A percentile compares a stretch with the other conserved stretches of the same genome.
phyloP scores from a whole-genome alignment of 2,888 invertebrate genomes.

The Tyria jacobaeae region DNA sequence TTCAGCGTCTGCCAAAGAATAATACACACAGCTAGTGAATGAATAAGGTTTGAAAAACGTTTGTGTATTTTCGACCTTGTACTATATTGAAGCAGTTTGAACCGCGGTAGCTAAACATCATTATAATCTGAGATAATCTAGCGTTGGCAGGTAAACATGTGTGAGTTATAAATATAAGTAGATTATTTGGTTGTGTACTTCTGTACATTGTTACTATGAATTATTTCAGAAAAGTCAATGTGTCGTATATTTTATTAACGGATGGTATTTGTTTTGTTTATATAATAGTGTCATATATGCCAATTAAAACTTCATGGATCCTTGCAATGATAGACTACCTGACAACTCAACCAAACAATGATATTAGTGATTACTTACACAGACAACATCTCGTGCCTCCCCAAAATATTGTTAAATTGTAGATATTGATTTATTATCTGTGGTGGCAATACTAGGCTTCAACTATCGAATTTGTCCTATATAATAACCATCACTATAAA shows the following conservation, averaged over 20 bases:
- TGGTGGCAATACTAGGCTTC: too few relatives aligned
- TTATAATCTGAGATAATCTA: constrained; percentile 21
- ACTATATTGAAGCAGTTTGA: constrained; percentile 7
- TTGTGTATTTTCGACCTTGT: not conserved
- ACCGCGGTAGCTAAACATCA: constrained; percentile 9
- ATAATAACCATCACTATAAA: too few relatives aligned
- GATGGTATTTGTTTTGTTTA: not conserved
- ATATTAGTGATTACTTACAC: too few relatives aligned
- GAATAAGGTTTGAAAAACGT: not conserved
- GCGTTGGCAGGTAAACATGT: constrained; percentile 19
- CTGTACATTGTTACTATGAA: constrained; percentile 2
- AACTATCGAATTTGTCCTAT: too few relatives aligned
- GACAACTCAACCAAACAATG: too few relatives aligned
- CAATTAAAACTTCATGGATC: too few relatives aligned
- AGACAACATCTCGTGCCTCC: too few relatives aligned
- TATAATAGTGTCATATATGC: too few relatives aligned
- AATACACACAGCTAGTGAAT: not conserved
- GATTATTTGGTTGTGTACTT: constrained; percentile 16
- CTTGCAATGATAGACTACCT: too few relatives aligned
- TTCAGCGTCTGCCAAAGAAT: not conserved
- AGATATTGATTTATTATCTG: too few relatives aligned
- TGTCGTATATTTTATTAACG: not conserved
- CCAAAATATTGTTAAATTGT: too few relatives aligned
- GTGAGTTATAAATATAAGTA: constrained; percentile 17
- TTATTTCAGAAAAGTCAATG: constrained; percentile 12